Percentiles rank a stretch among this genome's conserved stretches.
Conservation (phyloP, 2,888 invertebrate species). For the Drosophila pseudotakahashii region DNA sequence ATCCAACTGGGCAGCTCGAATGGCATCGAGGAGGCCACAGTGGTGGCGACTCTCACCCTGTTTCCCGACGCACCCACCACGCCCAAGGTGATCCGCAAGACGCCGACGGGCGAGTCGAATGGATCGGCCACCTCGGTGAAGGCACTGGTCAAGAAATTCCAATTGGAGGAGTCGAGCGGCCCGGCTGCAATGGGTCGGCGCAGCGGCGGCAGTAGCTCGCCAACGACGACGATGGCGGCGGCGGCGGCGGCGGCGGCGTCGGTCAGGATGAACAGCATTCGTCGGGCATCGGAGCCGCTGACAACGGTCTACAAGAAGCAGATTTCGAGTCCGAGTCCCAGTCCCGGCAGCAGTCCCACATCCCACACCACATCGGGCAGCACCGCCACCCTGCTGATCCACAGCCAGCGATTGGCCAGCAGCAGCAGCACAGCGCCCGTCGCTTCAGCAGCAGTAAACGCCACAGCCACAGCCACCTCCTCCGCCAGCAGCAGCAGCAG, state of each 20-base stretch:
- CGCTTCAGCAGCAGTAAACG: conserved; percentile 10
- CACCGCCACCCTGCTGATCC: conserved; percentile 46
- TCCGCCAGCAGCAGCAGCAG: conserved; percentile 29
- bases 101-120: conserved; percentile 85
- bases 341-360: conserved; percentile 32
- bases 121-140: conserved; percentile 84
- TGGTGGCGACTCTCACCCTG: conserved; percentile 80
- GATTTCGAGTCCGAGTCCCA: conserved; percentile 21
- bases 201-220: conserved; percentile 21
- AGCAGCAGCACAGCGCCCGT: conserved; percentile 39
- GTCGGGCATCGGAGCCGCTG: conserved; percentile 75
- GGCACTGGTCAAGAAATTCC: conserved; percentile 84
- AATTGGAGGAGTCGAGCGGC: conserved; percentile 71
- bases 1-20: conserved; percentile 69
- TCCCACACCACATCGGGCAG: conserved; percentile 46
- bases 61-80: conserved; percentile 88
- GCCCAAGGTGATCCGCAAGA: conserved; percentile 88
- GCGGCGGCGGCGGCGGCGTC: too few relatives aligned
- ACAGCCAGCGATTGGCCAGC: conserved; percentile 51
- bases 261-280: conserved; percentile 45
- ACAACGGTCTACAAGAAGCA: conserved; percentile 69
- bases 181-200: conserved; percentile 19
- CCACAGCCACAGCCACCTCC: conserved; percentile 39
- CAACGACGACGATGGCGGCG: conserved; percentile 15
- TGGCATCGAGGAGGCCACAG: conserved; percentile 64